Base-by-base conservation (phyloP, 2,888 invertebrate genomes). In the Pardosa pseudoannulata region DNA sequence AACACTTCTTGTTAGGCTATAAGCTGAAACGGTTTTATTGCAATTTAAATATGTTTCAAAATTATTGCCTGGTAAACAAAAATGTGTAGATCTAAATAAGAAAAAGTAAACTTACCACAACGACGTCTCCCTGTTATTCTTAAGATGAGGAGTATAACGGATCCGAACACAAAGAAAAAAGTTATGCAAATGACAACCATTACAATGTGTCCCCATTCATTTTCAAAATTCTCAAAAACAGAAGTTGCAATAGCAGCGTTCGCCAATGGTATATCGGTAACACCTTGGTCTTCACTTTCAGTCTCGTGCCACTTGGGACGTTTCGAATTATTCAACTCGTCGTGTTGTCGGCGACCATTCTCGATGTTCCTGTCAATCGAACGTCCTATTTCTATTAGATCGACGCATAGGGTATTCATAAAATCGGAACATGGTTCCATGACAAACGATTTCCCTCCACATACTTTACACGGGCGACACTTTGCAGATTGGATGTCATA, bases 281-380 rank as follows among this genome's bases (percentile, higher is more conserved):
- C n/a, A 1, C 16, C 36, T 28, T 5, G 50, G 6, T 70, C 70
- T 0, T 13, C 23, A 2, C 71, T 76, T 65, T 86, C 86, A 65
- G 79, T 86, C 31, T 86, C 86, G 11, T 86, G 86, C 86, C 86
- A 86, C 11, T n/a, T 29, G 31, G 41, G 76, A 28, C 27, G 29
- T 23, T 32, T 41, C 7, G 16, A n/a, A 16, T 23, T 23, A 16
- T 46, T 71, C 5, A 29, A 11, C 16, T 65, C 67, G 16, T 16
- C 31, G 2, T 1, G 29, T 11, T 0, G 7, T 1, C 7, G 23
- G 16, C 28, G 13, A 2, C 56, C 56, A 0, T 39, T 39, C 16
- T 62, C 36, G 6, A 68, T 56, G 0, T 27, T 67, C 13, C 36
- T 71, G n/a, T 65, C 31, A 13, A 78, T 16, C 11, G 83, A 78